These are phyloP conservation scores for Stichopus chloronotus DNA, from an alignment of 35 echinoderm and acorn worm species.

Conservation along the genomic window DNA sequence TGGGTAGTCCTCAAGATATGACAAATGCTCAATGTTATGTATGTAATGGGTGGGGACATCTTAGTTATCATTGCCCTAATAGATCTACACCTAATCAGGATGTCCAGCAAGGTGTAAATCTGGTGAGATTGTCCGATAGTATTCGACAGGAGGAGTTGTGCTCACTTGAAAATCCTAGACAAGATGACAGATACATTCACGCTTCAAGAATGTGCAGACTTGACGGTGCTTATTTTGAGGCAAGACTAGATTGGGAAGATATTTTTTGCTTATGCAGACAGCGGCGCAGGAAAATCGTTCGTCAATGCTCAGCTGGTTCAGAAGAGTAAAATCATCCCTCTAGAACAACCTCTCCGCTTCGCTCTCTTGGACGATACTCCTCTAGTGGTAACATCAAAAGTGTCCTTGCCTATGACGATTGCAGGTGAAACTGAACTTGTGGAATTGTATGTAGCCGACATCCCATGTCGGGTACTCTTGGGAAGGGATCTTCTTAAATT, in stretches of 20 bases:
- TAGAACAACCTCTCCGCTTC: neutral
- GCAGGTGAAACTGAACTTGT: slow-evolving; percentile 23
- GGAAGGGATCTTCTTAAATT: slow-evolving; percentile 20
- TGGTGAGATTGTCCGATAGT: slow-evolving; percentile 13
- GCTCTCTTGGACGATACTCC: slow-evolving; percentile 27
- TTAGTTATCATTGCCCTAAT: slow-evolving; percentile 19
- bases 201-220: neutral
- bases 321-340: neutral
- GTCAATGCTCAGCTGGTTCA: neutral
- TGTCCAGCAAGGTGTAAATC: neutral
- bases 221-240: neutral
- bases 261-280: slow-evolving; percentile 5
- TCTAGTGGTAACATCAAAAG: slow-evolving; percentile 11
- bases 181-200: neutral
- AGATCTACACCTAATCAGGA: neutral
- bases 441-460: slow-evolving; percentile 33
- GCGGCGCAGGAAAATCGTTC: neutral
- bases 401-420: neutral
- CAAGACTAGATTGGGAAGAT: neutral
- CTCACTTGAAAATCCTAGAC: neutral
- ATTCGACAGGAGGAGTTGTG: slow-evolving; percentile 11
- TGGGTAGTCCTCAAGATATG: neutral
- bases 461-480: slow-evolving; percentile 14
- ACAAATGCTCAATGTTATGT: slow-evolving; percentile 6
- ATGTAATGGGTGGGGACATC: slow-evolving; percentile 27